These are phyloP conservation scores for Chelonia mydas DNA, from an alignment of 2,797 vertebrate genomes.

Conservation along the genomic window DNA sequence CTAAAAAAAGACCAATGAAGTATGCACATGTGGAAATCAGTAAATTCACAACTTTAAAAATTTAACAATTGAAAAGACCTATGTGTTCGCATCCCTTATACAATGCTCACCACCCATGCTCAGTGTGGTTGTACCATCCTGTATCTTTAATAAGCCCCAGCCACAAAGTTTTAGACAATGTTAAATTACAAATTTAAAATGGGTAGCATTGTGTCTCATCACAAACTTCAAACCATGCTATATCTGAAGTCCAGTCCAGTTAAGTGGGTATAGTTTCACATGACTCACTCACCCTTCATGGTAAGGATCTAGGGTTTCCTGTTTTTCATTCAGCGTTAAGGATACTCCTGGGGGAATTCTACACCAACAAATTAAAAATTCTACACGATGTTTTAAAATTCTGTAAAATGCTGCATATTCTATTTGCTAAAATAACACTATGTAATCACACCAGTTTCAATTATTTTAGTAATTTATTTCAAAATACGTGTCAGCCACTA, in stretches of 20 bases:
- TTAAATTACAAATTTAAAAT: not conserved
- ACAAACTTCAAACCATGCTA: not conserved
- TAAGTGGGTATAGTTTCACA: not conserved
- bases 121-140: not conserved
- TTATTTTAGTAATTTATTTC: too few species aligned
- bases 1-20: fast-evolving
- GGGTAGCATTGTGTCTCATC: not conserved
- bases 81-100: not conserved
- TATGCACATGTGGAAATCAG: fast-evolving
- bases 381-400: too few species aligned
- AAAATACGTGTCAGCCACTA: too few species aligned
- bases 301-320: not conserved
- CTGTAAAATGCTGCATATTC: too few species aligned
- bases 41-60: not conserved
- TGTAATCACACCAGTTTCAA: too few species aligned
- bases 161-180: not conserved
- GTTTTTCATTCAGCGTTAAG: not conserved
- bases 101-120: fast-evolving
- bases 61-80: not conserved
- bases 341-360: too few species aligned
- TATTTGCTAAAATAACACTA: too few species aligned
- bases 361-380: too few species aligned
- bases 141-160: not conserved
- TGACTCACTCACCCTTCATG: not conserved
- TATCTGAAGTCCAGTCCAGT: not conserved